Conservation (phyloP, 2,113 vertebrate species). For the Varanus komodoensis region DNA sequence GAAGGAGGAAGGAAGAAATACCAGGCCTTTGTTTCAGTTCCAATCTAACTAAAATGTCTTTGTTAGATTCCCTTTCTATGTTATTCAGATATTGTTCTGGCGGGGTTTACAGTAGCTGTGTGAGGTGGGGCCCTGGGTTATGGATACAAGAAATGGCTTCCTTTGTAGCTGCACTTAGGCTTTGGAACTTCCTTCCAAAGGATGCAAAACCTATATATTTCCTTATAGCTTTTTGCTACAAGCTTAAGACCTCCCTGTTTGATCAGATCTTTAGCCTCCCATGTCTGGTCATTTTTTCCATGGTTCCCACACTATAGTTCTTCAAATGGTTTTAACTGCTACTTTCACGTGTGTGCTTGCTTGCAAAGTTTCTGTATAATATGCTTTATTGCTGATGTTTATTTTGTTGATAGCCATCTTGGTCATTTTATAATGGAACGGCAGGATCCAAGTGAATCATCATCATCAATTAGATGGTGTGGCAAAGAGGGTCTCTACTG, state of each 20-base stretch:
- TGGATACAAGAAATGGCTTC: not conserved
- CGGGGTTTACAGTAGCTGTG: not conserved
- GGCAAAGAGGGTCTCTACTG: not conserved
- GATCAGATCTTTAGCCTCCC: no score
- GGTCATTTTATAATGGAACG: not conserved
- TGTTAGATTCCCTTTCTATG: not conserved
- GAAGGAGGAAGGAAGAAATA: not conserved
- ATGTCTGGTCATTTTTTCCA: not conserved
- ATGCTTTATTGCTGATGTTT: not conserved
- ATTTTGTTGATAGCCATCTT: not conserved
- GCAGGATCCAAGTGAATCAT: not conserved
- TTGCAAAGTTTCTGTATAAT: not conserved
- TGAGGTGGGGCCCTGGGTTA: not conserved
- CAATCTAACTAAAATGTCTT: not conserved
- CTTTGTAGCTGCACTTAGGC: not conserved
- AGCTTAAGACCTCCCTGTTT: not conserved
- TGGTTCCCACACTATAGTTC: not conserved
- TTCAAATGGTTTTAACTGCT: not conserved
- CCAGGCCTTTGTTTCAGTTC: not conserved
- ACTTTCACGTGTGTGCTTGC: not conserved
- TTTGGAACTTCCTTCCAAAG: not conserved
- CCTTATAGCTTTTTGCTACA: not conserved
- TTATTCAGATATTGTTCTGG: not conserved
- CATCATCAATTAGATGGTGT: not conserved
- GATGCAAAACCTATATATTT: not conserved